Base-by-base conservation (phyloP, 2,113 vertebrate genomes). In the Microcebus murinus region DNA sequence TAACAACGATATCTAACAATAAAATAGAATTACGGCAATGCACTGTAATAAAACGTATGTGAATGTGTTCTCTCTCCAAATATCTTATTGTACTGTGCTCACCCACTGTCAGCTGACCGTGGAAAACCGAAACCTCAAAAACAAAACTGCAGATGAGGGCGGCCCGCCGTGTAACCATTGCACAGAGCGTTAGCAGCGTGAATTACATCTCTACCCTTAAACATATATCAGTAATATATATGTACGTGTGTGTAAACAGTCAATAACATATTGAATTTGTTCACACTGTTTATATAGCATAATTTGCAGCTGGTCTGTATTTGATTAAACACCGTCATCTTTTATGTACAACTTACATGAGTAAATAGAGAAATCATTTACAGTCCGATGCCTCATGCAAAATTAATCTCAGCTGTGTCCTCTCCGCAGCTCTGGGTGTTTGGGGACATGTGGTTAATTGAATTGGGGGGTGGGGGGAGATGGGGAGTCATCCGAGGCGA, bases 311-410 rank as follows among this genome's bases (percentile, higher is more conserved):
- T 36, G 93, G 86, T 59, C 93, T 39, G 71, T 87, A 77, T 95
- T 96, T 97, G 94, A 97, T 97, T 93, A 95, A 97, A 95, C 50
- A 84, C 80, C 70, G 4, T 89, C 95, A 87, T 97, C 89, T 96
- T 94, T 94, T 97, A 94, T 85, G 93, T 91, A 94, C 45, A 20
- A 93, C 86, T 77, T 87, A 93, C 80, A 61, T 29, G 87, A 96
- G 94, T 93, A 97, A 97, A 96, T 68, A 96, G 95, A 87, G 94
- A 97, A 97, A 94, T 95, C 96, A 96, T 93, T 95, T 93, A 95
- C 52, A 68, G 70, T 57, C 93, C 63, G 57, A 59, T 0, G 52
- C 86, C 74, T 93, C 79, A 73, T 90, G 82, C 94, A 95, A 97
- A 93, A 96, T 97, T 97, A 76, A 95, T 96, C 89, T 63, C n/a